phyloP scores from a whole-genome alignment of 2,888 invertebrate genomes.

The Glyphotaelius pellucidus region DNA sequence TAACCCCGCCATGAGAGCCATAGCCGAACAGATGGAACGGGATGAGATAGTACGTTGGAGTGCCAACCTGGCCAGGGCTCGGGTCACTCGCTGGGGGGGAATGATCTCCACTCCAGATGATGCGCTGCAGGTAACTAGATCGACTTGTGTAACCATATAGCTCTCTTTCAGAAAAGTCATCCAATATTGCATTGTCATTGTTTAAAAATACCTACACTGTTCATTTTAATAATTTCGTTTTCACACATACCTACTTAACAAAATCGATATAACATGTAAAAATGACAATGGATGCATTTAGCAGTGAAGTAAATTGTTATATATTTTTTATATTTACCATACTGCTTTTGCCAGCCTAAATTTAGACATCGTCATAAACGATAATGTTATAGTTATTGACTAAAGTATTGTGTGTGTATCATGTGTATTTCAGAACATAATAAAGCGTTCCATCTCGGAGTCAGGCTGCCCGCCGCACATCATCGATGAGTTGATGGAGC shows the following conservation, averaged over 20 bases:
- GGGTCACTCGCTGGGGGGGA: constrained; percentile 98
- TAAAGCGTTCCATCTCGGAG: constrained; percentile 93
- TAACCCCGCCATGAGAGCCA: constrained; percentile 93
- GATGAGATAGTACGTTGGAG: constrained; percentile 96
- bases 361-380: background rate
- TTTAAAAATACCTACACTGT: no score
- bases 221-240: no score
- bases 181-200: no score
- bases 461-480: constrained; percentile 96
- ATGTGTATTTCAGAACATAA: constrained; percentile 74
- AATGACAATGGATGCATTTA: no score
- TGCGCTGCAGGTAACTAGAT: constrained; percentile 84
- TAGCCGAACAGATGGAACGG: constrained; percentile 96
- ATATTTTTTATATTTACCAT: background rate
- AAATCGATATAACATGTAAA: no score
- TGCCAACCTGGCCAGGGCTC: constrained; percentile 86
- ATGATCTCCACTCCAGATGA: constrained; percentile 99
- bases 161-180: constrained; percentile 3
- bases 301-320: constrained; percentile 1
- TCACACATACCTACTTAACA: no score
- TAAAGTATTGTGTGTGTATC: background rate
- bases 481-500: constrained; percentile 96
- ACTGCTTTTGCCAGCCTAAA: background rate
- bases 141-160: constrained; percentile 46
- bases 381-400: constrained; percentile 20